Evolutionary conservation across 2,113 vertebrate genomes (phyloP), one percentile per base, ranked within the genome.

Genomic region (Drymodes brunneopygia): DNA sequence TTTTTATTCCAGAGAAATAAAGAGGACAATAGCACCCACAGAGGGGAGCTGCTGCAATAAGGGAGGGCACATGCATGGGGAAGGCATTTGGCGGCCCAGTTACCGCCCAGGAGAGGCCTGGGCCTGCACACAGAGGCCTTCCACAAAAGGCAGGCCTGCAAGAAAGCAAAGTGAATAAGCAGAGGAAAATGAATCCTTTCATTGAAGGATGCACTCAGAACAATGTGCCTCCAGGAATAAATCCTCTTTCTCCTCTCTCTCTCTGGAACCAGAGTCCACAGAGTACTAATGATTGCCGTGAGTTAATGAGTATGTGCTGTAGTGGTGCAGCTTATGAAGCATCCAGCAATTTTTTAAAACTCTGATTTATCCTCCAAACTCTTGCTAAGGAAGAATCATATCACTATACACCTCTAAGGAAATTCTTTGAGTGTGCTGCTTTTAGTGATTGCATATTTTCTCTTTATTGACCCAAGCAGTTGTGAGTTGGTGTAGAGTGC

Each of bases 1-100:
- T 92, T 96, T 77, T 81, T 40, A 88, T 95, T 93, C 81, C 75
- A 75, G 73, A 48, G 95, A 80, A 96, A 95, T 1, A 40, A 84
- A 74, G 79, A 69, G 88, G 50, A 96, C 70, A 95, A 95, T 67
- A 85, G 67, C 78, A 86, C 22, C 17, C 82, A 74, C 60, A 56
- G 91, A 97, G 28, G 38, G 60, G n/a, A 73, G n/a, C 60, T 82
- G 75, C 62, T 74, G 1, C 25, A 90, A 88, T 65, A 67, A 90
- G 69, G 73, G 42, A 69, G 48, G 17, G 62, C 67, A 81, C 1
- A 27, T 42, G 86, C 71, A 74, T 67, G 60, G 33, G 45, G 36
- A 75, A 61, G 80, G 81, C 27, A 74, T 66, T 56, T 23, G 44
- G 92, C n/a, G 80, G 65, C 62, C 64, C 36, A 13, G 71, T 81